Base-by-base conservation (phyloP, 1,140 invertebrate genomes). In the Hyles euphorbiae region DNA sequence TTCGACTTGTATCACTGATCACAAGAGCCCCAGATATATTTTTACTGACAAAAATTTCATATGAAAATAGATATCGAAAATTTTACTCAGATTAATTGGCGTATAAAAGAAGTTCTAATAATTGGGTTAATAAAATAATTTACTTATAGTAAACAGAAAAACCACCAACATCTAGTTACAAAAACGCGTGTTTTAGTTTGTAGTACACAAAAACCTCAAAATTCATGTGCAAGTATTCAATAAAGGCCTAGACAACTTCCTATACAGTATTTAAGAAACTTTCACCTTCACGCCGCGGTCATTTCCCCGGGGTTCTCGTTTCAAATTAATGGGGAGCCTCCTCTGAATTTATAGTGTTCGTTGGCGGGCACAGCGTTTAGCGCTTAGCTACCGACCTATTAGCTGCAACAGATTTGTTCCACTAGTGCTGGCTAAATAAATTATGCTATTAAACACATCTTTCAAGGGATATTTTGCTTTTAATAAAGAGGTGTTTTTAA, bases 261-360 rank as follows among this genome's bases (percentile, higher is more conserved):
- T 40, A 40, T 8, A 22, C 22, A 22, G 36, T 40, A 8, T 40
- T 5, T 40, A 40, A 40, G 36, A n/a, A 11, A 48, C 47, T 48
- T 48, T 48, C 47, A 48, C 47, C n/a, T 48, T 46, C 11, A 11
- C 47, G 47, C 47, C 34, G 36, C 36, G 22, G 40, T 54, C 10
- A 44, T 32, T 54, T 43, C 10, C 53, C 53, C 12, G 10, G 40
- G 53, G 32, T 46, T 53, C 53, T 52, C 33, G 34, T n/a, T 56
- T 46, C 34, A 52, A 55, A 64, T 63, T 48, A 55, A 62, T 67
- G 61, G 36, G 57, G 56, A 67, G 63, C 34, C 58, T 70, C 53
- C 53, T 72, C 22, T 53, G 45, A 65, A 77, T 75, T 73, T 73
- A 77, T 73, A 58, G 63, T 60, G 34, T 36, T 68, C 65, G 75